Evolutionary conservation across 1,140 invertebrate species (phyloP).

Genomic region (Megalonaias nervosa): DNA sequence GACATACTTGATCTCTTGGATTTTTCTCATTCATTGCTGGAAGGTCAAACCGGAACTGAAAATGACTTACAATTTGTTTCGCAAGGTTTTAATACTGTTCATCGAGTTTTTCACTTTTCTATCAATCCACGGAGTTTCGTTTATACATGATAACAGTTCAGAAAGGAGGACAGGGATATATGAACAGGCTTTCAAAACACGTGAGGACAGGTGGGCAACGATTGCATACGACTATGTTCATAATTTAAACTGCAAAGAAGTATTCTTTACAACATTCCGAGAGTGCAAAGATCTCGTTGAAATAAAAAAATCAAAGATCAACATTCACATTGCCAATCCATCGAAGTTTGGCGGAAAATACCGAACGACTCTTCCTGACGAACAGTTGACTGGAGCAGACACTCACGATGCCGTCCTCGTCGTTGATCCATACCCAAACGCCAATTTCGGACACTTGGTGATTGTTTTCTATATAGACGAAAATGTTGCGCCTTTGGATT

Average conservation of each 20-base stretch:
- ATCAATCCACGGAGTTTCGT: too few species aligned
- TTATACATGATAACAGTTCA: conserved; percentile 23
- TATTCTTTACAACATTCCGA: conserved; percentile 52
- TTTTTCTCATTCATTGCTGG: too few species aligned
- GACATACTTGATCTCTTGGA: too few species aligned
- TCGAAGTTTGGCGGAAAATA: conserved; percentile 50
- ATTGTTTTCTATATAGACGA: conserved; percentile 73
- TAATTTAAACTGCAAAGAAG: conserved; percentile 48
- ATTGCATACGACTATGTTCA: conserved; percentile 51
- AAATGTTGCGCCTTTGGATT: conserved; percentile 46
- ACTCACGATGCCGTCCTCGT: conserved; percentile 72
- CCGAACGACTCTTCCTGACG: conserved; percentile 70
- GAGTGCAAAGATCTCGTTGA: conserved; percentile 49
- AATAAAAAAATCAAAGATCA: conserved; percentile 43
- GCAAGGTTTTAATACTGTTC: too few species aligned
- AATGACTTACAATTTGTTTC: too few species aligned
- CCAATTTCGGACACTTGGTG: conserved; percentile 74
- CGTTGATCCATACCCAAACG: conserved; percentile 73
- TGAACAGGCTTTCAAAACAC: background rate
- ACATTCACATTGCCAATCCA: conserved; percentile 58
- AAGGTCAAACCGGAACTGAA: too few species aligned
- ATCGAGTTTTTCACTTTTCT: too few species aligned
- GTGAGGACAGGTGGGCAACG: conserved; percentile 50
- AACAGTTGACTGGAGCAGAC: conserved; percentile 58
- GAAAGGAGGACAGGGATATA: conserved; percentile 16